Percentiles rank a stretch among this genome's conserved stretches.
Conservation (phyloP, 2,113 vertebrate species). For the Dipodomys ordii region DNA sequence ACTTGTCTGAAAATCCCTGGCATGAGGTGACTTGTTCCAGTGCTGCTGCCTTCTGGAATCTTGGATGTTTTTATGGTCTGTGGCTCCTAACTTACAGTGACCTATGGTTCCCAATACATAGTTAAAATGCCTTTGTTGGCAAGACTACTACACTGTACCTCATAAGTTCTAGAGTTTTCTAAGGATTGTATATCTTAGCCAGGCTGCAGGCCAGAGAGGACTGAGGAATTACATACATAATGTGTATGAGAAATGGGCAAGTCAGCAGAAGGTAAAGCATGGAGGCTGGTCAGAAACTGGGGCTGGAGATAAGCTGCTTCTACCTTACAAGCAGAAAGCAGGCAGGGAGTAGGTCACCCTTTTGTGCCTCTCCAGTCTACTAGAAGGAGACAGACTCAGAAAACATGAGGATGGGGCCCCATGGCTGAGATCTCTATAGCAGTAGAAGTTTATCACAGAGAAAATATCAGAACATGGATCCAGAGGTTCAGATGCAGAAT, state of each 20-base stretch:
- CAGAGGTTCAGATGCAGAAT: background rate
- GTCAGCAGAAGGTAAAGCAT: background rate
- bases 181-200: constrained; percentile 37
- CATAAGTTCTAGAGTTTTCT: constrained; percentile 2
- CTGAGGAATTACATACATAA: background rate
- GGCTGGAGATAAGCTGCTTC: background rate
- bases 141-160: background rate
- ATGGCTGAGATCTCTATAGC: too few relatives aligned
- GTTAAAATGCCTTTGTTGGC: background rate
- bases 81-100: background rate
- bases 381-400: too few relatives aligned
- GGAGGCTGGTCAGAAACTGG: background rate
- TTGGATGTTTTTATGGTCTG: background rate
- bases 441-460: too few relatives aligned
- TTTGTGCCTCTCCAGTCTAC: too few relatives aligned
- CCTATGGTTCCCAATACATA: background rate
- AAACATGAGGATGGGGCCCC: too few relatives aligned
- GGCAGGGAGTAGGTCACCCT: background rate
- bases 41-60: background rate
- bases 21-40: background rate
- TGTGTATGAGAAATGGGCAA: background rate
- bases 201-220: background rate
- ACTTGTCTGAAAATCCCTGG: background rate
- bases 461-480: background rate
- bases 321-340: background rate